These are phyloP conservation scores for Drosophila vallismaia DNA, from an alignment of 2,888 invertebrate species.

Conservation along the genomic window DNA sequence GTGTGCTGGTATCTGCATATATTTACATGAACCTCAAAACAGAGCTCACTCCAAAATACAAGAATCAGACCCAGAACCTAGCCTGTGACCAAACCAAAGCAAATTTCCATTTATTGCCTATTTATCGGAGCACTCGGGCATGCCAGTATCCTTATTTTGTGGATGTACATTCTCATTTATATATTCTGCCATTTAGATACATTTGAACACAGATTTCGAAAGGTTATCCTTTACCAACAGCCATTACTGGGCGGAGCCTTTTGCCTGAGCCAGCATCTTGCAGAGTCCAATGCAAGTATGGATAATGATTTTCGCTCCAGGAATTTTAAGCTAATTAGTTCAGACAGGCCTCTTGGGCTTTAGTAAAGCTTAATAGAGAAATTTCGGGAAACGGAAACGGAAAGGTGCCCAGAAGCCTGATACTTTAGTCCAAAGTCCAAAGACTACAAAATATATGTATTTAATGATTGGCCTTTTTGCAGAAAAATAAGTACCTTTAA, in stretches of 20 bases:
- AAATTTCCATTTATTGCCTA: conserved; percentile 73
- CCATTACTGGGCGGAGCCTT: neutral
- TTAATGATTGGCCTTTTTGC: no score
- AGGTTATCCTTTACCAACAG: conserved; percentile 5
- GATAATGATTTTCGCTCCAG: conserved; percentile 27
- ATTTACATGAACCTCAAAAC: conserved; percentile 41
- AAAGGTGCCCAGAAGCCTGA: no score
- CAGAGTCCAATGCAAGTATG: conserved; percentile 2
- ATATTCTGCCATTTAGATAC: neutral
- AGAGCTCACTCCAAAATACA: conserved; percentile 29
- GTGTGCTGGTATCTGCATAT: conserved; percentile 32
- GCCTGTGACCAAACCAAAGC: conserved; percentile 17
- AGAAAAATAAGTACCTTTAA: no score
- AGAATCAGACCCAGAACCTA: conserved; percentile 13
- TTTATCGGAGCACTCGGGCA: conserved; percentile 61
- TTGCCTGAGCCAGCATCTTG: neutral
- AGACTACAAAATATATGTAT: no score
- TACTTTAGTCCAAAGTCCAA: no score
- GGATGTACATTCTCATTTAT: neutral
- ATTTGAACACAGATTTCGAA: neutral
- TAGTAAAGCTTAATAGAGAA: neutral
- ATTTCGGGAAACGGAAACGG: neutral
- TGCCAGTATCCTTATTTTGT: conserved; percentile 14
- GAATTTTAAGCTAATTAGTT: conserved; percentile 37
- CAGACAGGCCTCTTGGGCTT: neutral